A percentile compares a stretch with the other conserved stretches of the same genome.
Conservation (phyloP, 2,797 vertebrate species). For the Schizopygopsis malacanthus region DNA sequence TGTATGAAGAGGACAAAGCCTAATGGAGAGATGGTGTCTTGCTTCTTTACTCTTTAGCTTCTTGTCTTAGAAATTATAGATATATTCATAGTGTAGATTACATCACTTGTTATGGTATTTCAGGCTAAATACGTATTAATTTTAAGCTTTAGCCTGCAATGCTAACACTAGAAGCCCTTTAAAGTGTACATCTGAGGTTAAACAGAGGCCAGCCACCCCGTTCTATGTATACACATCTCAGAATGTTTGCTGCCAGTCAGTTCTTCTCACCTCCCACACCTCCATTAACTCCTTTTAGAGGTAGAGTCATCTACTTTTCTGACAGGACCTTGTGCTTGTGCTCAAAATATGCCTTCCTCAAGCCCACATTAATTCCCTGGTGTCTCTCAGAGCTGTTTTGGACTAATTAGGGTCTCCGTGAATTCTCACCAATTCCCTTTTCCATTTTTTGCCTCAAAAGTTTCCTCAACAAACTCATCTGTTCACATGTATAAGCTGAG, state of each 20-base stretch:
- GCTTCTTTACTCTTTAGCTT: background rate
- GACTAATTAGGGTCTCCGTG: conserved; percentile 53
- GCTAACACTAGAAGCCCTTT: background rate
- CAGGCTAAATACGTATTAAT: background rate
- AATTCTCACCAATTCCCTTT: conserved; percentile 22
- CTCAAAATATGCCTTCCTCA: conserved; percentile 38
- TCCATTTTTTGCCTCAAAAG: conserved; percentile 22
- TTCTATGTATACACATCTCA: conserved; percentile 42
- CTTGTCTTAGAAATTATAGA: background rate
- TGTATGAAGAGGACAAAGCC: conserved; percentile 28
- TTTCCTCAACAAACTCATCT: conserved; percentile 15
- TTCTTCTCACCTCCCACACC: conserved; percentile 45
- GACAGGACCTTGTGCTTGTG: conserved; percentile 20
- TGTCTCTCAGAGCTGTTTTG: conserved; percentile 49
- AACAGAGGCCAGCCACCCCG: background rate
- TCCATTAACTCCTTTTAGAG: conserved; percentile 49
- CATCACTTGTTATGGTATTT: background rate
- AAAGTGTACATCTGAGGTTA: conserved; percentile 6
- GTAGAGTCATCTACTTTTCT: conserved; percentile 24
- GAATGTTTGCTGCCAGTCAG: conserved; percentile 33
- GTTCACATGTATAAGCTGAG: conserved; percentile 1
- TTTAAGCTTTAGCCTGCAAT: conserved; percentile 13
- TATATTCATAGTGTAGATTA: conserved; percentile 7
- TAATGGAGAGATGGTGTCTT: conserved; percentile 23
- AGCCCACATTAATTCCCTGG: conserved; percentile 31